Percentiles rank a stretch among this genome's conserved stretches.
phyloP scores from a whole-genome alignment of 2,797 vertebrate species.

The Cephalopachus bancanus region DNA sequence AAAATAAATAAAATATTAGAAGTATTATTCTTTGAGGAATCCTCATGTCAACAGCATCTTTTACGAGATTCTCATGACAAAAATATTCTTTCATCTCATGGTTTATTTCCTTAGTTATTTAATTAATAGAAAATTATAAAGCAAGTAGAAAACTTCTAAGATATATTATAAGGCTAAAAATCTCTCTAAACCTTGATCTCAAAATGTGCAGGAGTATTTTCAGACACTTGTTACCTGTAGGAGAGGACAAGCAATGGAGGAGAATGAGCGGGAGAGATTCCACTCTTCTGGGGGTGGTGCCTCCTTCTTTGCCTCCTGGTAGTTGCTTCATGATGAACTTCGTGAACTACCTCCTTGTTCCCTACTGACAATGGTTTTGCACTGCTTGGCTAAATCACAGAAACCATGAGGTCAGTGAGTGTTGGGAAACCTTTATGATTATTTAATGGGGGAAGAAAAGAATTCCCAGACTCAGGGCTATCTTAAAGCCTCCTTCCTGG shows the following conservation, averaged over 20 bases:
- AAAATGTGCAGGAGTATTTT: neutral
- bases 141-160: neutral
- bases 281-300: neutral
- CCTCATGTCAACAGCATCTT: neutral
- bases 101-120: neutral
- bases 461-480: too few species aligned
- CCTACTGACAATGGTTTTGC: neutral
- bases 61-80: neutral
- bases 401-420: neutral
- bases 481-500: neutral
- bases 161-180: neutral
- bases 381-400: neutral
- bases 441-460: slow-evolving; percentile 37
- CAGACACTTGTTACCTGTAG: neutral
- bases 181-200: neutral
- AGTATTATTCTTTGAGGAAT: neutral
- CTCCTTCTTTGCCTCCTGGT: neutral
- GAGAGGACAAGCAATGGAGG: neutral
- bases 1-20: neutral
- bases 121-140: neutral
- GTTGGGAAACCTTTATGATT: neutral
- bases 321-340: slow-evolving; percentile 11
- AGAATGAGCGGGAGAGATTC: neutral
- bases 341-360: neutral
- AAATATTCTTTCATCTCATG: neutral